Conservation (phyloP, 1,140 invertebrate genomes). For the Myzus persicae region DNA sequence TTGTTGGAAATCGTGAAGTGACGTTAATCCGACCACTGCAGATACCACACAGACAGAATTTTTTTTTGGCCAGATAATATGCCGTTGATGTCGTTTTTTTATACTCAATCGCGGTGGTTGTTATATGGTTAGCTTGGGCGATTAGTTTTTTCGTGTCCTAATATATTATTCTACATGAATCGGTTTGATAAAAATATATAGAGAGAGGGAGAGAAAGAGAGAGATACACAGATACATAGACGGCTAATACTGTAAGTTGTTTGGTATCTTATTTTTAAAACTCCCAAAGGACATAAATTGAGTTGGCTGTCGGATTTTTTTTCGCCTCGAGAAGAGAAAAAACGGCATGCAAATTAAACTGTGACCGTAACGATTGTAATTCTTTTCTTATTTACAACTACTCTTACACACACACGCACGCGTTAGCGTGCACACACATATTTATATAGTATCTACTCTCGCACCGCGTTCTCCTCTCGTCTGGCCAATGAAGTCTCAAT, state of each 20-base stretch:
- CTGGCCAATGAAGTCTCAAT: constrained; percentile 28
- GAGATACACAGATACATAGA: background rate
- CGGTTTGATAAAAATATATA: background rate
- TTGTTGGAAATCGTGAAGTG: background rate
- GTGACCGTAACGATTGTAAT: constrained; percentile 55
- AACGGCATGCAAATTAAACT: constrained; percentile 54
- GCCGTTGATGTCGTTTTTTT: background rate
- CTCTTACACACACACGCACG: background rate
- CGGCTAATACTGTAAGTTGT: constrained; percentile 20
- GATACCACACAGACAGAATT: background rate
- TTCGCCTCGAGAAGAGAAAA: constrained; percentile 31
- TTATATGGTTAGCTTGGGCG: background rate
- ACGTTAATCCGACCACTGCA: background rate
- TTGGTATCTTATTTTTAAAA: constrained; percentile 51
- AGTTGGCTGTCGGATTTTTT: constrained; percentile 34
- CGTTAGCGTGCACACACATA: background rate
- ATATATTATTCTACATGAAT: background rate
- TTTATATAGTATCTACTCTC: constrained; percentile 4
- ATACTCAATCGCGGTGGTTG: background rate
- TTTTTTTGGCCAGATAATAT: background rate
- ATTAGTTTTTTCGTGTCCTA: background rate
- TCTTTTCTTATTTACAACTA: constrained; percentile 57
- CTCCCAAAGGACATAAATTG: constrained; percentile 45
- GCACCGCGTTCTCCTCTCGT: background rate
- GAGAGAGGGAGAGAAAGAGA: background rate